These are phyloP conservation scores for Drosophila prolongata DNA, from an alignment of 2,888 invertebrate species.

Conservation along the genomic window DNA sequence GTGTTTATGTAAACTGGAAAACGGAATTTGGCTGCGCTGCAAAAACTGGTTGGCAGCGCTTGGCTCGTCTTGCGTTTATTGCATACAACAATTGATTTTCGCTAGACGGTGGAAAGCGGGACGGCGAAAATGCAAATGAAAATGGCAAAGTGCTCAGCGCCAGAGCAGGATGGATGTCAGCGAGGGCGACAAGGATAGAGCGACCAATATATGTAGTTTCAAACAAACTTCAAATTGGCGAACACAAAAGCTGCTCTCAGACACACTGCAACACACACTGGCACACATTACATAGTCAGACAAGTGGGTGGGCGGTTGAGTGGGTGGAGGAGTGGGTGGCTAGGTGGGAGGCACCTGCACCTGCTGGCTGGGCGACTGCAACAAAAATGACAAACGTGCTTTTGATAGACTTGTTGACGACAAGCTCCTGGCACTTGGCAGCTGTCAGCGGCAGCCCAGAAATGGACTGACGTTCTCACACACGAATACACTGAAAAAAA, in stretches of 20 bases:
- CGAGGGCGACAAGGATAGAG: background rate
- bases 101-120: conserved; percentile 24
- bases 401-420: conserved; percentile 80
- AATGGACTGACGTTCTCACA: conserved; percentile 30
- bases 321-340: conserved; percentile 5
- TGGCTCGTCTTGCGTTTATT: conserved; percentile 33
- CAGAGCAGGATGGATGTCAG: conserved; percentile 2
- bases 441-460: conserved; percentile 67
- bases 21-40: conserved; percentile 26
- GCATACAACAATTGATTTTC: conserved; percentile 61
- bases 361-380: conserved; percentile 54
- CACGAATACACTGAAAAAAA: conserved; percentile 4
- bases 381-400: conserved; percentile 79
- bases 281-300: conserved; percentile 18
- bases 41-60: conserved; percentile 26
- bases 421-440: conserved; percentile 78
- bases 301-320: conserved; percentile 7
- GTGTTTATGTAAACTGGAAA: conserved; percentile 30
- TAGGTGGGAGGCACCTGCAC: conserved; percentile 31
- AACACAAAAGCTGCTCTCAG: conserved; percentile 41
- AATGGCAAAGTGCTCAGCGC: conserved; percentile 53
- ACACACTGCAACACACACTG: conserved; percentile 15
- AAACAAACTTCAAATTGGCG: conserved; percentile 63
- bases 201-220: conserved; percentile 44
- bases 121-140: conserved; percentile 62